A percentile compares a stretch with the other conserved stretches of the same genome.
These are phyloP conservation scores for Clarias fuscus DNA, from an alignment of 2,797 vertebrate genomes.

Conservation along the genomic window DNA sequence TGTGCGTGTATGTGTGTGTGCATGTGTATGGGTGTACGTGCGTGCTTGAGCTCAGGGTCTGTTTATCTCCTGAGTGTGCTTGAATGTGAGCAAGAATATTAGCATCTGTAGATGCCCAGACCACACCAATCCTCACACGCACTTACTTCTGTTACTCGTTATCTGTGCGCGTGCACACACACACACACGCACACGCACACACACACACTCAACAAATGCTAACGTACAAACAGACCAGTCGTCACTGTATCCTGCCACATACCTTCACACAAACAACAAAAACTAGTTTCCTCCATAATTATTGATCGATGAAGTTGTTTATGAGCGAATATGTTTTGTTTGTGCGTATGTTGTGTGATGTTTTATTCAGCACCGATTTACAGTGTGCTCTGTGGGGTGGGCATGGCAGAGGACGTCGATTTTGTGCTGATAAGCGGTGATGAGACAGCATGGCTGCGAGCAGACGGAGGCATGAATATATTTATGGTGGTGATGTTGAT, in stretches of 20 bases:
- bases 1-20: slow-evolving; percentile 12
- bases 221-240: neutral
- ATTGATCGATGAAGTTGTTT: slow-evolving; percentile 50
- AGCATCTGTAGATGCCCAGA: slow-evolving; percentile 44
- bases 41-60: slow-evolving; percentile 26
- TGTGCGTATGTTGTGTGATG: slow-evolving; percentile 32
- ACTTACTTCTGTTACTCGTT: slow-evolving; percentile 45
- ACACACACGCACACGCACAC: neutral
- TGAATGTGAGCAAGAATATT: slow-evolving; percentile 28
- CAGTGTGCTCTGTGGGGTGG: slow-evolving; percentile 42
- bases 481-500: slow-evolving; percentile 47
- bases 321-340: slow-evolving; percentile 19
- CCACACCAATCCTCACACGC: slow-evolving; percentile 23
- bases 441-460: slow-evolving; percentile 40
- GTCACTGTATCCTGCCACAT: neutral
- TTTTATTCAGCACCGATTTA: slow-evolving; percentile 55
- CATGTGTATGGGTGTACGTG: slow-evolving; percentile 1
- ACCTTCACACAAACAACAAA: neutral
- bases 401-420: slow-evolving; percentile 45
- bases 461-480: slow-evolving; percentile 47
- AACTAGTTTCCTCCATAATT: slow-evolving; percentile 26
- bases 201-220: too few species aligned
- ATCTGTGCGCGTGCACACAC: slow-evolving; percentile 14
- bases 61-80: slow-evolving; percentile 36
- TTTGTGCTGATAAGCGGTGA: slow-evolving; percentile 54